Conservation (phyloP, 2,113 vertebrate genomes). For the Rhynchomys soricoides region DNA sequence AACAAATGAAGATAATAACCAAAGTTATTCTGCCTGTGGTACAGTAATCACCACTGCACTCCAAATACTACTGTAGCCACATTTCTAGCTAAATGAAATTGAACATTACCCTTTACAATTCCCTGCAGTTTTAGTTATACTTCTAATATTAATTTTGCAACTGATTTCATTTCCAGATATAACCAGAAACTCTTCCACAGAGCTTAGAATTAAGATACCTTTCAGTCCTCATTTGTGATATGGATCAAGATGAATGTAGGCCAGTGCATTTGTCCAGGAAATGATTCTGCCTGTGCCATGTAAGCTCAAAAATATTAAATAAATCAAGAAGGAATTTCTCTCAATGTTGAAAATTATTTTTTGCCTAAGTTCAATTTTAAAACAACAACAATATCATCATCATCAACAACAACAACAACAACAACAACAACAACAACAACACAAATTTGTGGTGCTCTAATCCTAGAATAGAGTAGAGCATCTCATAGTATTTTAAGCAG, state of each 20-base stretch:
- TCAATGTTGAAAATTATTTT: constrained; percentile 35
- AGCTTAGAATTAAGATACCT: neutral
- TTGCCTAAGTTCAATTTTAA: neutral
- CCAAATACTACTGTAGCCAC: neutral
- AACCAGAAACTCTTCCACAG: neutral
- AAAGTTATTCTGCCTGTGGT: neutral
- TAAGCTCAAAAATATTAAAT: constrained; percentile 20
- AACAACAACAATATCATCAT: neutral
- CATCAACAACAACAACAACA: too few species aligned
- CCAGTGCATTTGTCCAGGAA: constrained; percentile 13
- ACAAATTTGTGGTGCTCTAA: neutral
- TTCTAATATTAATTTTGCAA: constrained; percentile 8
- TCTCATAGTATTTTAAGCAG: neutral
- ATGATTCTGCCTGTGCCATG: neutral
- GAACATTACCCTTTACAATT: constrained; percentile 13
- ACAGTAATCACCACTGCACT: neutral
- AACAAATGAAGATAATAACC: neutral
- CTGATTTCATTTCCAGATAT: neutral
- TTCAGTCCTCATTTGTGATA: neutral
- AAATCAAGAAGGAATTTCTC: neutral
- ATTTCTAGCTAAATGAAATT: neutral
- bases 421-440: neutral
- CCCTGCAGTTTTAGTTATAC: neutral
- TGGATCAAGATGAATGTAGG: neutral
- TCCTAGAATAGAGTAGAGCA: neutral